phyloP scores from a whole-genome alignment of 2,113 vertebrate genomes.

The Podarcis raffonei region DNA sequence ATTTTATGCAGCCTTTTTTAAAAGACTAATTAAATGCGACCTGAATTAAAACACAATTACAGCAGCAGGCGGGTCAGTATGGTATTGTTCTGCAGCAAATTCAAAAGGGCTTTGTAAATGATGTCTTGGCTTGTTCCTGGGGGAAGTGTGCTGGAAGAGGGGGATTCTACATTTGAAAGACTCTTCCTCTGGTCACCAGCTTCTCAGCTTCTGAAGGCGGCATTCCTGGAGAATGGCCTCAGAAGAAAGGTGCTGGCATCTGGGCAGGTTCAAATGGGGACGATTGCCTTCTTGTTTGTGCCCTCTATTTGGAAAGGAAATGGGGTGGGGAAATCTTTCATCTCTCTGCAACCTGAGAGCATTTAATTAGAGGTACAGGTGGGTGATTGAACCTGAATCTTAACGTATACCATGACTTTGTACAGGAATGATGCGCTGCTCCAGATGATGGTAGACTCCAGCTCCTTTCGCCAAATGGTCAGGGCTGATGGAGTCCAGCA shows the following conservation, averaged over 20 bases:
- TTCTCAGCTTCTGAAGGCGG: background rate
- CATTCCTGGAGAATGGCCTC: background rate
- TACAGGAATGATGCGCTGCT: background rate
- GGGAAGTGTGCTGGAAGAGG: background rate
- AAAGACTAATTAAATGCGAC: background rate
- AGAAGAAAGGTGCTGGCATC: background rate
- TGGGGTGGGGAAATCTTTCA: too few species aligned
- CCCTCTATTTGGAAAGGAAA: background rate
- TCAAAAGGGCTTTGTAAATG: too few species aligned
- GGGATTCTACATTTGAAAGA: background rate
- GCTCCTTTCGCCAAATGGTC: background rate
- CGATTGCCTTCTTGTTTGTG: background rate
- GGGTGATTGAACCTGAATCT: too few species aligned
- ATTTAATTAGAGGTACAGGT: background rate
- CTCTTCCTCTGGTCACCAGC: background rate
- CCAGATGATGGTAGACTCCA: background rate
- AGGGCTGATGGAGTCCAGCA: background rate
- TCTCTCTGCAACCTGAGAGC: background rate
- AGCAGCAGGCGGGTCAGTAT: background rate
- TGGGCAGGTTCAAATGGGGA: background rate
- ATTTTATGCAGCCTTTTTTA: background rate
- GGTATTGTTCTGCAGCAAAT: too few species aligned
- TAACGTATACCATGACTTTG: background rate
- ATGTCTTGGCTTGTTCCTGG: background rate
- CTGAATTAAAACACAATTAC: background rate